Percentiles rank a stretch among this genome's conserved stretches.
Conservation (phyloP, 2,797 vertebrate genomes). For the Anas flavirostris region DNA sequence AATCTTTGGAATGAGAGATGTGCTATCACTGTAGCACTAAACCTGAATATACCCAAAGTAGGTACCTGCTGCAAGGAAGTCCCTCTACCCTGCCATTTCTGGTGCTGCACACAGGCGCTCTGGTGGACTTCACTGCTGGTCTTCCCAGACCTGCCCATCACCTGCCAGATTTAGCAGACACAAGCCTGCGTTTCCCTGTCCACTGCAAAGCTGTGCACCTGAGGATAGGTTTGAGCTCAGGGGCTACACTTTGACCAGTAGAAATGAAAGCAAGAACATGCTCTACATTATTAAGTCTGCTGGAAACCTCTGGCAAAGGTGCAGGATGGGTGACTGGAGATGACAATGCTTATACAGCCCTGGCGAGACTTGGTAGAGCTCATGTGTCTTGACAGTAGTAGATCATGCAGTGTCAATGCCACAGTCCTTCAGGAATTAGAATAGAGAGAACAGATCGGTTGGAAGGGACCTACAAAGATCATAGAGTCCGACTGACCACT, state of each 20-base stretch:
- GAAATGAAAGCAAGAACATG: neutral
- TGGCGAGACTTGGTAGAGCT: neutral
- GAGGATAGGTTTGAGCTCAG: neutral
- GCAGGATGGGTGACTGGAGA: neutral
- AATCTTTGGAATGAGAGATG: neutral
- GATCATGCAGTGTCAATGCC: neutral
- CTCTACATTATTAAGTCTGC: neutral
- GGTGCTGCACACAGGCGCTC: neutral
- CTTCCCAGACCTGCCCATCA: neutral
- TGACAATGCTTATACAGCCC: neutral
- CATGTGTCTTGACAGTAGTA: neutral
- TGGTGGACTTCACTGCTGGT: neutral
- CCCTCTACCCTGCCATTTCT: neutral
- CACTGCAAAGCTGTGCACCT: neutral
- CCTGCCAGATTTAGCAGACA: neutral
- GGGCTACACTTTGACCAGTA: neutral
- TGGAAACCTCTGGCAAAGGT: neutral
- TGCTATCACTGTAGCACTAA: neutral
- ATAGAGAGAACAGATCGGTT: too few relatives aligned
- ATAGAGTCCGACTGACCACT: too few relatives aligned
- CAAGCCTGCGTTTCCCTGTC: rapidly evolving
- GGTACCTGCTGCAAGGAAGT: rapidly evolving
- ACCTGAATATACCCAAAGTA: neutral
- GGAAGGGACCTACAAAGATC: too few relatives aligned
- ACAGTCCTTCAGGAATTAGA: neutral